These are phyloP conservation scores for Mareca strepera DNA, from an alignment of 2,797 vertebrate species.

Conservation along the genomic window DNA sequence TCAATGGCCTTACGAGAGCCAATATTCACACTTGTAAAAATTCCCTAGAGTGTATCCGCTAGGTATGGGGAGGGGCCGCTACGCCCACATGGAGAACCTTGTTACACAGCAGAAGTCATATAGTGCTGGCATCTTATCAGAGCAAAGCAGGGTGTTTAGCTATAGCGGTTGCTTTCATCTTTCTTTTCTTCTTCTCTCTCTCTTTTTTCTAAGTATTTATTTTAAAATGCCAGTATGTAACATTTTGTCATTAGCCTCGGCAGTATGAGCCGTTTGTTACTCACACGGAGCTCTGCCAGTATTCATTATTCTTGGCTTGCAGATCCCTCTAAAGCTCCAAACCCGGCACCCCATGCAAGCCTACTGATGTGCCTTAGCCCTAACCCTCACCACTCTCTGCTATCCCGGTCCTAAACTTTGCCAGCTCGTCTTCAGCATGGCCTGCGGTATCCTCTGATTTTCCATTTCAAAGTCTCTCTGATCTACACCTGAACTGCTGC, in stretches of 20 bases:
- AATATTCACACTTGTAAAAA: conserved; percentile 25
- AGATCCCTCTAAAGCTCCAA: conserved; percentile 25
- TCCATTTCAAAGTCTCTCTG: conserved; percentile 65
- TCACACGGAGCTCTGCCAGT: conserved; percentile 10
- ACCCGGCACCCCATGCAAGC: background rate
- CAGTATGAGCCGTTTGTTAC: conserved; percentile 23
- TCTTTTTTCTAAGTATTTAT: background rate
- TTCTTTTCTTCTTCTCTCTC: background rate
- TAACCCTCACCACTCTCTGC: background rate
- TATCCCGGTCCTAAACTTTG: conserved; percentile 21
- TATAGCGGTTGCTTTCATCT: conserved; percentile 56
- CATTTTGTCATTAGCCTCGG: conserved; percentile 56
- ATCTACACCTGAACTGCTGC: conserved; percentile 40
- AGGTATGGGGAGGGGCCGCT: conserved; percentile 62
- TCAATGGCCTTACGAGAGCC: conserved; percentile 35
- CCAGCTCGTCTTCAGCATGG: conserved; percentile 25
- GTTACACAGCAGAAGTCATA: conserved; percentile 43
- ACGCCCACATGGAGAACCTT: conserved; percentile 21
- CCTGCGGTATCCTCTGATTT: conserved; percentile 54
- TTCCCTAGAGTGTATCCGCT: conserved; percentile 61
- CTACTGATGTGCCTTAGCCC: background rate
- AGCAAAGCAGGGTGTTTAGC: conserved; percentile 41
- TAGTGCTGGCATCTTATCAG: conserved; percentile 63
- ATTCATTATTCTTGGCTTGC: conserved; percentile 59
- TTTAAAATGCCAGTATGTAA: conserved; percentile 21